Percentiles rank a stretch among this genome's conserved stretches.
These are phyloP conservation scores for Pipistrellus kuhlii DNA, from an alignment of 2,797 vertebrate species.

Conservation along the genomic window DNA sequence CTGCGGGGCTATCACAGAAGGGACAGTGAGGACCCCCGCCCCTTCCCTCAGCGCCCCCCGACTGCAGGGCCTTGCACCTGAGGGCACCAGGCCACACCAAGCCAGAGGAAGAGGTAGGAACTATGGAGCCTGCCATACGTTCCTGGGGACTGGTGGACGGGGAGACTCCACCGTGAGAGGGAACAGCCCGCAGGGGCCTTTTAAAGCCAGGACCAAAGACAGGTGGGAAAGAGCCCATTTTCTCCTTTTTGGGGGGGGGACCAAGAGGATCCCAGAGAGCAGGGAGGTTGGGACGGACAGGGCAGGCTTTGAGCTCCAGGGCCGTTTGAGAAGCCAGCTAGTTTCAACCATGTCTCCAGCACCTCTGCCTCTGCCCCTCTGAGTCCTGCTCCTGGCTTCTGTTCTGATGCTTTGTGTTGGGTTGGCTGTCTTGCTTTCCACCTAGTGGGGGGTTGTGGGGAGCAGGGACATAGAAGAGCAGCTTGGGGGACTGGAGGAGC, in stretches of 20 bases:
- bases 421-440: constrained; percentile 25
- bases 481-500: not conserved
- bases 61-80: constrained; percentile 62
- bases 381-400: not conserved
- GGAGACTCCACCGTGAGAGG: not conserved
- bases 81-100: constrained; percentile 52
- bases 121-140: constrained; percentile 12
- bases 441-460: not conserved
- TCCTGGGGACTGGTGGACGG: not conserved
- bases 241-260: not conserved
- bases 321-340: not conserved
- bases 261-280: not conserved
- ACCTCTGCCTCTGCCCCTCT: not conserved
- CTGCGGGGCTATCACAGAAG: constrained; percentile 64
- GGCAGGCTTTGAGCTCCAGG: not conserved
- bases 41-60: constrained; percentile 36
- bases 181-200: not conserved
- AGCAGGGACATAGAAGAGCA: not conserved
- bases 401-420: not conserved
- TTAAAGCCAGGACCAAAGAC: not conserved
- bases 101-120: constrained; percentile 80
- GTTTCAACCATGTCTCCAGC: not conserved
- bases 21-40: constrained; percentile 49
- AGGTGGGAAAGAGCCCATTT: not conserved
- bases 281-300: not conserved